phyloP scores from a whole-genome alignment of 2,113 vertebrate genomes.

The Theropithecus gelada region DNA sequence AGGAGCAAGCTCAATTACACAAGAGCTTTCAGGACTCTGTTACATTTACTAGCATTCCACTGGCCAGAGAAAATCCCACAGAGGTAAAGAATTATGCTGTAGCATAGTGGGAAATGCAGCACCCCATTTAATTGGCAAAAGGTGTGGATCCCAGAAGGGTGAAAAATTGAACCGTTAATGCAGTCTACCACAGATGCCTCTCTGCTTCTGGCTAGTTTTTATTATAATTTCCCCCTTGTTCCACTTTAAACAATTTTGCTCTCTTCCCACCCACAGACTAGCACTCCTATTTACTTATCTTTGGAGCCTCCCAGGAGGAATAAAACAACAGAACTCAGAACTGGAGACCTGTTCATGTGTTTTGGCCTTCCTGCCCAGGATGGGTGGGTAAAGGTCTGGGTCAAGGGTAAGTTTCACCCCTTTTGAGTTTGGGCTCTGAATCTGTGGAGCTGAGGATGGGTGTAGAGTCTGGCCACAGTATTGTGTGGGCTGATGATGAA shows the following conservation, averaged over 20 bases:
- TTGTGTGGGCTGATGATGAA: not conserved
- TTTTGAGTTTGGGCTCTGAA: not conserved
- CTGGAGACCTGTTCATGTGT: not conserved
- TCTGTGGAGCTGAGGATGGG: not conserved
- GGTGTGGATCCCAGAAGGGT: not conserved
- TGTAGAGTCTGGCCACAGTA: not conserved
- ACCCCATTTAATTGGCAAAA: not conserved
- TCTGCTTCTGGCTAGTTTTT: not conserved
- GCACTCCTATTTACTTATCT: not conserved
- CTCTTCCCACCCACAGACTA: not conserved
- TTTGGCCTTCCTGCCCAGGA: not conserved
- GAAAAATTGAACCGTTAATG: not conserved
- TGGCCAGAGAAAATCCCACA: not conserved
- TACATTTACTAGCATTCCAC: not conserved
- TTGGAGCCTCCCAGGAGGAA: not conserved
- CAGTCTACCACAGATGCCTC: too few species aligned
- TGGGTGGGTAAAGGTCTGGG: accelerated
- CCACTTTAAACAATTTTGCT: not conserved
- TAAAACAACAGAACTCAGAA: not conserved
- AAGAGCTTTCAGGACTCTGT: not conserved
- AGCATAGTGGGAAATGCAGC: not conserved
- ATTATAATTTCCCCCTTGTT: not conserved
- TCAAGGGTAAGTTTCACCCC: not conserved
- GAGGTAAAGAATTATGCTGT: not conserved
- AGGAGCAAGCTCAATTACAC: not conserved